These are phyloP conservation scores for Neomorphus geoffroyi DNA, from an alignment of 2,797 vertebrate genomes.

Conservation along the genomic window DNA sequence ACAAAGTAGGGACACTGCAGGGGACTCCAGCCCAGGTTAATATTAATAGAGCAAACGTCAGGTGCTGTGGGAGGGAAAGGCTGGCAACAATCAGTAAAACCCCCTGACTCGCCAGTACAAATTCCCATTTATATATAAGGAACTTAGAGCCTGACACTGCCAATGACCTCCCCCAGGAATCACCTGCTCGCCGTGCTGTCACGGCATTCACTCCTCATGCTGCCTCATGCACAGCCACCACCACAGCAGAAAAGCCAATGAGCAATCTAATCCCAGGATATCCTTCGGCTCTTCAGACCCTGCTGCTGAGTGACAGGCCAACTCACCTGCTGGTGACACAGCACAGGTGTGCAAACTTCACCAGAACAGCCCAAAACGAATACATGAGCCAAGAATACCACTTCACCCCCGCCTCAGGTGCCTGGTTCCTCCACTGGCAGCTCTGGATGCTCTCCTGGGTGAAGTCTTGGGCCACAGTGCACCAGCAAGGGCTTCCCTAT, in stretches of 20 bases:
- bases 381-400: neutral
- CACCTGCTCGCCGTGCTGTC: fast-evolving
- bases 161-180: neutral
- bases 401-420: neutral
- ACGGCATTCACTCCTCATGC: neutral
- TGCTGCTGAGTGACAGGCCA: fast-evolving
- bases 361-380: neutral
- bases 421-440: neutral
- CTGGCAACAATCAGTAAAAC: neutral
- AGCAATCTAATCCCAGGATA: neutral
- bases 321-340: fast-evolving
- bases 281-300: neutral
- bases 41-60: neutral
- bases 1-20: neutral
- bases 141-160: neutral
- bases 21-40: neutral
- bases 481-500: neutral
- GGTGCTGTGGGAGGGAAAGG: neutral
- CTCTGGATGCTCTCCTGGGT: neutral
- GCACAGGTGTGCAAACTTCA: fast-evolving
- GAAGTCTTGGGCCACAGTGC: neutral
- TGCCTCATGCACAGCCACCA: neutral
- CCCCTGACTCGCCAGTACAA: neutral
- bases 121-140: neutral
- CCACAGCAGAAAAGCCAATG: neutral